phyloP scores from a whole-genome alignment of 2,888 invertebrate species.

The Byasa hedistus region DNA sequence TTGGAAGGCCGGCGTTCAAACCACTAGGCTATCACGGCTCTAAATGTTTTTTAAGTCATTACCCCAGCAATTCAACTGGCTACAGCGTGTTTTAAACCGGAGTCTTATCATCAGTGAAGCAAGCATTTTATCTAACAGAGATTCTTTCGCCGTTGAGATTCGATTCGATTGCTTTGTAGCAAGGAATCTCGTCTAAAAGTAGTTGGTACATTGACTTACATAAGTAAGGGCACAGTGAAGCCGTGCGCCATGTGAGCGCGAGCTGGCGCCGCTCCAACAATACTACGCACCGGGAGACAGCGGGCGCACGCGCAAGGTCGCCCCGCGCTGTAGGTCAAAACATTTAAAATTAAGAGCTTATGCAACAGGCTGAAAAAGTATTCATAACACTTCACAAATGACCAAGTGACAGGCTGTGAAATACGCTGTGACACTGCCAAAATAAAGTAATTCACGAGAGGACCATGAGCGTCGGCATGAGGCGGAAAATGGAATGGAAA shows the following conservation, averaged over 20 bases:
- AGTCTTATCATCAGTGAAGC: no score
- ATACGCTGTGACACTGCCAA: not conserved
- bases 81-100: no score
- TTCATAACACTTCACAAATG: not conserved
- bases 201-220: conserved; percentile 39
- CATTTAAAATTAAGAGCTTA: conserved; percentile 14
- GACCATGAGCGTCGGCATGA: not conserved
- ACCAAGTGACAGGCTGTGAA: not conserved
- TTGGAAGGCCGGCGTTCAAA: no score
- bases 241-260: conserved; percentile 42
- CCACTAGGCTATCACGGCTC: no score
- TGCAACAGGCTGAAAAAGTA: conserved; percentile 13
- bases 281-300: conserved; percentile 39
- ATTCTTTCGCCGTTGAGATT: no score
- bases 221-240: conserved; percentile 50
- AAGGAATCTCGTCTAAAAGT: conserved; percentile 4
- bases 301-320: conserved; percentile 26
- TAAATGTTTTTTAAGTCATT: no score
- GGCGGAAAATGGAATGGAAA: no score
- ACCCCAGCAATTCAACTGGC: no score
- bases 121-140: no score
- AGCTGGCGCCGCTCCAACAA: conserved; percentile 52
- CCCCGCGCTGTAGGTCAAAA: conserved; percentile 24
- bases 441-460: not conserved
- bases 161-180: no score